Evolutionary conservation across 2,113 vertebrate genomes (phyloP).

Genomic region (Hippocampus comes): DNA sequence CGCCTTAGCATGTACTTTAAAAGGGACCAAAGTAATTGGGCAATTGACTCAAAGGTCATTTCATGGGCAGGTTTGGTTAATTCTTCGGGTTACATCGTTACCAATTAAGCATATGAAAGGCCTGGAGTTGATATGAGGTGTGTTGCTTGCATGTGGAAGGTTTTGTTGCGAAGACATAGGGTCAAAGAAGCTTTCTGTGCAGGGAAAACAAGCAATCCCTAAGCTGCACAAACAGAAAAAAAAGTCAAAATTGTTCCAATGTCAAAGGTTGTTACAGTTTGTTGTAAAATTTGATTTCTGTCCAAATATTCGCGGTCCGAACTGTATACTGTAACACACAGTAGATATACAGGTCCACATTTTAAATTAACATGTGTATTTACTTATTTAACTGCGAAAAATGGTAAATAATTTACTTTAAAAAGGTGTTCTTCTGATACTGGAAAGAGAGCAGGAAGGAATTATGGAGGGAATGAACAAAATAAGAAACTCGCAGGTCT

Average conservation of each 20-base stretch:
- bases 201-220: not conserved
- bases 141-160: not conserved
- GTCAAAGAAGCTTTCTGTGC: not conserved
- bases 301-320: no score
- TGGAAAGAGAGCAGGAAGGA: not conserved
- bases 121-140: not conserved
- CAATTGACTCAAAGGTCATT: not conserved
- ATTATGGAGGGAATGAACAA: not conserved
- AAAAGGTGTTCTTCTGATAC: no score
- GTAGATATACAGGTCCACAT: no score
- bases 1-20: not conserved
- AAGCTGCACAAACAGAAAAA: not conserved
- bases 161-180: not conserved
- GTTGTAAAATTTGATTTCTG: no score
- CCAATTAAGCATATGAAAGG: not conserved
- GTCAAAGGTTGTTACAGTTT: no score
- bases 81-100: not conserved
- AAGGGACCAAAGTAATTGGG: not conserved
- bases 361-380: no score
- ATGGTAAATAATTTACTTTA: no score
- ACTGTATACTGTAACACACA: no score
- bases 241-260: no score
- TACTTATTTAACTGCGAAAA: no score
- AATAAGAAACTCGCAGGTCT: not conserved
- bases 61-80: not conserved